phyloP scores from a whole-genome alignment of 2,888 invertebrate genomes.

The Cyaniris semiargus region DNA sequence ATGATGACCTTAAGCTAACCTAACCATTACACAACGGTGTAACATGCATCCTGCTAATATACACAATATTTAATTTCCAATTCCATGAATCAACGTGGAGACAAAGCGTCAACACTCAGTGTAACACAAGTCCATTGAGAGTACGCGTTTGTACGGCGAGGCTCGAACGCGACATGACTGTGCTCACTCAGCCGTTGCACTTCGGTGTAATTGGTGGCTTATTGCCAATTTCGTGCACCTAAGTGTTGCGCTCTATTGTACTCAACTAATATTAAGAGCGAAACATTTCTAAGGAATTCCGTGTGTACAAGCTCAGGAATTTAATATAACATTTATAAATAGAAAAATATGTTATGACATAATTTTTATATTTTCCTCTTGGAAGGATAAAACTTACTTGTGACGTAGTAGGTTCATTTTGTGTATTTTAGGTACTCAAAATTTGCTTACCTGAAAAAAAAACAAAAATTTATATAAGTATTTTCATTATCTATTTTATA shows the following conservation, averaged over 20 bases:
- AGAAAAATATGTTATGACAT: constrained; percentile 31
- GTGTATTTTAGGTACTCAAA: not conserved
- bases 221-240: constrained; percentile 53
- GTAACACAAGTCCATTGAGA: constrained; percentile 13
- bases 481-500: no score
- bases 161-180: constrained; percentile 53
- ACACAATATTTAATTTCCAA: not conserved
- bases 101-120: constrained; percentile 26
- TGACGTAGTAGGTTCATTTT: not conserved
- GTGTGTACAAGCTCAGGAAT: constrained; percentile 29
- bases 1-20: no score
- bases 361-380: not conserved
- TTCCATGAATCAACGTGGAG: not conserved
- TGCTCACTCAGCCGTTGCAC: constrained; percentile 53
- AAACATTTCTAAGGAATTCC: constrained; percentile 27
- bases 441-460: not conserved
- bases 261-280: constrained; percentile 32
- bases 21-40: not conserved
- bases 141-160: constrained; percentile 43
- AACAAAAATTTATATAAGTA: no score
- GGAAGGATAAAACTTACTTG: not conserved
- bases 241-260: constrained; percentile 38
- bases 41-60: not conserved
- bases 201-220: constrained; percentile 61
- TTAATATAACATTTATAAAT: constrained; percentile 42